These are phyloP conservation scores for Bruchidius siliquastri DNA, from an alignment of 2,888 invertebrate species.

Conservation along the genomic window DNA sequence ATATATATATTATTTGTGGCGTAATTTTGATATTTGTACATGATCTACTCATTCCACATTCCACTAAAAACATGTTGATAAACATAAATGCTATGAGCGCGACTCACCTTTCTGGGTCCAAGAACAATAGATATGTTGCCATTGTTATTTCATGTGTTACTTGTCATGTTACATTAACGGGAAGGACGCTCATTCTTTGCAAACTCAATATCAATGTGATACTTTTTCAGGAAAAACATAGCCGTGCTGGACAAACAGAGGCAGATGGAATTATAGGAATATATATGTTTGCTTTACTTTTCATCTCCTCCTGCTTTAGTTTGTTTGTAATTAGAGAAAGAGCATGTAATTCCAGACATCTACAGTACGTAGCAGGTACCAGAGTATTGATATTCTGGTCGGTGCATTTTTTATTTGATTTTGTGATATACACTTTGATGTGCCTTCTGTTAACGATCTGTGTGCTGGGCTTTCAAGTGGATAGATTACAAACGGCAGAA, in stretches of 20 bases:
- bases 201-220: no score
- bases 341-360: conserved; percentile 60
- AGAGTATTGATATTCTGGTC: conserved; percentile 65
- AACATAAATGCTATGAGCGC: no score
- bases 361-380: conserved; percentile 70
- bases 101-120: no score
- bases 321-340: conserved; percentile 64
- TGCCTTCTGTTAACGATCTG: conserved; percentile 55
- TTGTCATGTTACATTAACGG: no score
- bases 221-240: conserved; percentile 26
- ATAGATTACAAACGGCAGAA: conserved; percentile 52
- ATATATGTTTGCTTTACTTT: conserved; percentile 68
- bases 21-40: no score
- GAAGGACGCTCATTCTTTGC: no score
- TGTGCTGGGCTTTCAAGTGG: conserved; percentile 60
- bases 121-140: no score
- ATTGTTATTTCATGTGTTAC: no score
- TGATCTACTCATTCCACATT: no score
- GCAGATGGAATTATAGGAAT: conserved; percentile 61
- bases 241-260: conserved; percentile 39
- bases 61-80: no score
- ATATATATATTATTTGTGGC: no score
- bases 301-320: conserved; percentile 61
- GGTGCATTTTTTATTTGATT: conserved; percentile 64
- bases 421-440: conserved; percentile 58